Evolutionary conservation across 2,113 vertebrate species (phyloP), one percentile per base, ranked within the genome.

Genomic region (Callionymus lyra): DNA sequence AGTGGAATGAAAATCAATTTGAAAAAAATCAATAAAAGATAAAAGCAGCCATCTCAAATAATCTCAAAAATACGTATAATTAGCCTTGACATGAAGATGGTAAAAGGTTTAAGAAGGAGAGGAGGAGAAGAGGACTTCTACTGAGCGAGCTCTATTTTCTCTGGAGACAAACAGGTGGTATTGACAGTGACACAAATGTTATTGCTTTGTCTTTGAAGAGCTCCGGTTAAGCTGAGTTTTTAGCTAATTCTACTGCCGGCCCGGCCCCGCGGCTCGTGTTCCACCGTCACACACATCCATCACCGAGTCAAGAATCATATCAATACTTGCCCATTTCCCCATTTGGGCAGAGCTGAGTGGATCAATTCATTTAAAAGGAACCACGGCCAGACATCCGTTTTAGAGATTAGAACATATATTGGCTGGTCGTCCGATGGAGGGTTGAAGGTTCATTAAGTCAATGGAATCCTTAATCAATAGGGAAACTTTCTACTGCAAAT

Each of bases 381-480:
- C 81, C 84, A 84, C 51, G 78, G 84, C 84, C 87, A 83, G 82
- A 86, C 89, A 89, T 80, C 47, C 74, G 83, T 86, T 86, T 77
- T 77, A 87, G 84, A 88, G 88, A 91, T 85, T 89, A 88, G 83
- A 87, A 77, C 86, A 82, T 84, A 85, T 83, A 87, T 84, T 51
- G 68, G 86, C 84, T 79, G 73, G 79, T 80, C 80, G 76, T 87
- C 85, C 84, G 84, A 90, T 85, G 85, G 83, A 85, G 84, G 87
- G 79, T 84, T 84, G 80, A 86, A 79, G 74, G 76, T 90, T 92
- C 91, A 93, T 93, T 94, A 92, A 91, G 89, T 88, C 90, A 88
- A 92, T 92, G 91, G 89, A 91, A 91, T 89, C 86, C 82, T 87
- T 89, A 91, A 96, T 96, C 92, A 88, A 91, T 90, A 85, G 81